These are phyloP conservation scores for Tetheella fluctuosa DNA, from an alignment of 2,888 invertebrate genomes.

Conservation along the genomic window DNA sequence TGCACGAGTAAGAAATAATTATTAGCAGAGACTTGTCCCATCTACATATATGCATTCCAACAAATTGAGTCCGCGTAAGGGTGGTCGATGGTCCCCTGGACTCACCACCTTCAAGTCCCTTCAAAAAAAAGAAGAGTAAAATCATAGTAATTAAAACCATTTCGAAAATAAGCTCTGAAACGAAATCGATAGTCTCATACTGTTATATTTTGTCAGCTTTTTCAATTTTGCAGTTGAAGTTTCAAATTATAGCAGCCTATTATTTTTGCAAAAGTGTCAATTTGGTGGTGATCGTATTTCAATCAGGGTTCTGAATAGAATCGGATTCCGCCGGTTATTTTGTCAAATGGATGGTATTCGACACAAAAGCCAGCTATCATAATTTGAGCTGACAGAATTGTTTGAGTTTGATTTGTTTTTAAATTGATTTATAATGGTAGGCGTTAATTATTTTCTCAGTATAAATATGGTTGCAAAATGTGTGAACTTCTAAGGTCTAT, in stretches of 20 bases:
- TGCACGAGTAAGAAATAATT: no score
- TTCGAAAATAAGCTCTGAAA: not conserved
- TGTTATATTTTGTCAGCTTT: not conserved
- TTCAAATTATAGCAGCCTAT: not conserved
- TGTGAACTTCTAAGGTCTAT: no score
- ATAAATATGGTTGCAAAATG: not conserved
- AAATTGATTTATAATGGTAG: not conserved
- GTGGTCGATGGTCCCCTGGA: no score
- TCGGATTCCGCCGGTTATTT: not conserved
- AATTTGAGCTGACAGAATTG: not conserved
- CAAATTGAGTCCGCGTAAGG: no score
- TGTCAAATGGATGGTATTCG: not conserved
- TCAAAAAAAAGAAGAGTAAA: no score
- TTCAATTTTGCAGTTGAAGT: conserved; percentile 4
- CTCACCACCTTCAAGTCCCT: no score
- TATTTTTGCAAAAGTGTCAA: not conserved
- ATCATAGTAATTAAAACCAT: no score
- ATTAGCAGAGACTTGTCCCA: no score
- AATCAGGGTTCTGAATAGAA: conserved; percentile 3
- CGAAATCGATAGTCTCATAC: not conserved
- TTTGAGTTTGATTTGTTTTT: conserved; percentile 4
- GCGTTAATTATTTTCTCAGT: not conserved
- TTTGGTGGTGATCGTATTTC: conserved; percentile 1
- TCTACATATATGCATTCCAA: no score
- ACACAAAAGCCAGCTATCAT: conserved; percentile 4